Evolutionary conservation across 2,888 invertebrate species (phyloP), one percentile per base, ranked within the genome.

Genomic region (Apamea sordens): DNA sequence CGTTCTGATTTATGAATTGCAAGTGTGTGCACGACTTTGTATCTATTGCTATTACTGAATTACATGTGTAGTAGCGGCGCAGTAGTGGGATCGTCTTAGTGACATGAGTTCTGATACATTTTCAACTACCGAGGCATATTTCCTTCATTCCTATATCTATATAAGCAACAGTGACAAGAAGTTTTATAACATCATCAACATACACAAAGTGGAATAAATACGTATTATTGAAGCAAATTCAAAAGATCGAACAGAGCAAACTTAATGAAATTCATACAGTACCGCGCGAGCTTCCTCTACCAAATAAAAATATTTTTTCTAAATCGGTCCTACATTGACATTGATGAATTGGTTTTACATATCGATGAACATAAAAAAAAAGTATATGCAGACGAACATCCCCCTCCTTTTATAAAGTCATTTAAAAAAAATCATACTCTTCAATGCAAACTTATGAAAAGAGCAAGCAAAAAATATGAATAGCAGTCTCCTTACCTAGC

Each of bases 401-500:
- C 8, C 8, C 0, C 1, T 11, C 11, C 13, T 18, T 63, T 13
- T 32, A 7, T 36, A 18, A 63, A 21, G 63, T 10, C 63, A 4
- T 21, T 64, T 1, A 36, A 21, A 64, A 10, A 32, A 36, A 24
- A 36, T 5, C 53, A 6, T 24, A 64, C 13, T n/a, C 18, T 41
- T 59, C 47, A 28, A 15, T 21, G 36, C n/a, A 75, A 61, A 53
- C 7, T 68, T 68, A 63, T 75, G n/a, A 63, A 81, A 81, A 68
- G 44, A 47, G 44, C 36, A 68, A 81, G 53, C 13, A 64, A 69
- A 53, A 80, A n/a, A 32, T 53, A 65, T 76, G 32, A 53, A 69
- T 24, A 70, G 36, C 18, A 8, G 7, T 59, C 47, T 74, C 44
- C 18, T 61, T 67, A 73, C 64, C 15, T 18, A n/a, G 63, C 24